Conservation (phyloP, 2,113 vertebrate genomes). For the Sprattus sprattus region DNA sequence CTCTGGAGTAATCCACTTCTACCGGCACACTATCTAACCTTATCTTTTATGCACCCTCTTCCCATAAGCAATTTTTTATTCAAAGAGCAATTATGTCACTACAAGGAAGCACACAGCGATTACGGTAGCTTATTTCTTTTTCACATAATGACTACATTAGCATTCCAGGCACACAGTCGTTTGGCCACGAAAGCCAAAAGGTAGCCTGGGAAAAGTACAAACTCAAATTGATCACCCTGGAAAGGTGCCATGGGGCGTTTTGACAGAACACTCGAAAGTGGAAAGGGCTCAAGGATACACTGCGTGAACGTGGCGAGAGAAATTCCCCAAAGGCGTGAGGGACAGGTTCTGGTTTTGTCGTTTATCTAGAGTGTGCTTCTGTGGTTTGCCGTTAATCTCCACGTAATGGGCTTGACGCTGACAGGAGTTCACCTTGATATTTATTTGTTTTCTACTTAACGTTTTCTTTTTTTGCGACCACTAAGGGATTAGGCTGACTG, state of each 20-base stretch:
- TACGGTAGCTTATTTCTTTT: not conserved
- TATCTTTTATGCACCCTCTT: not conserved
- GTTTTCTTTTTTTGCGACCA: not conserved
- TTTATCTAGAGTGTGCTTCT: not conserved
- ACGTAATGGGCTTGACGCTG: slow-evolving; percentile 14
- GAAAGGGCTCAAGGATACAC: slow-evolving; percentile 1
- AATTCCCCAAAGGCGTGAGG: not conserved
- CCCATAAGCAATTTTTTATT: slow-evolving; percentile 7
- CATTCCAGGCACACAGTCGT: not conserved
- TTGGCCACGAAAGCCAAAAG: not conserved
- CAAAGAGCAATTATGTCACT: slow-evolving; percentile 2
- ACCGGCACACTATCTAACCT: not conserved
- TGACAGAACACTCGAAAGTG: not conserved
- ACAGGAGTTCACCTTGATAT: not conserved
- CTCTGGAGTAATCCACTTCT: not conserved
- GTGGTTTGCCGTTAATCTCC: slow-evolving; percentile 31
- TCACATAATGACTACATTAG: not conserved
- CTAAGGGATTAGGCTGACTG: not conserved
- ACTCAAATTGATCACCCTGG: not conserved
- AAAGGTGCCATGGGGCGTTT: not conserved
- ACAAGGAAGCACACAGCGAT: slow-evolving; percentile 1
- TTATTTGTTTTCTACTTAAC: not conserved
- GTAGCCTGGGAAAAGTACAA: not conserved
- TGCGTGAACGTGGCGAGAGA: not conserved
- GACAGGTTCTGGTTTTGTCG: not conserved